Conservation (phyloP, 2,888 invertebrate species). For the Pandemis cinnamomeana region DNA sequence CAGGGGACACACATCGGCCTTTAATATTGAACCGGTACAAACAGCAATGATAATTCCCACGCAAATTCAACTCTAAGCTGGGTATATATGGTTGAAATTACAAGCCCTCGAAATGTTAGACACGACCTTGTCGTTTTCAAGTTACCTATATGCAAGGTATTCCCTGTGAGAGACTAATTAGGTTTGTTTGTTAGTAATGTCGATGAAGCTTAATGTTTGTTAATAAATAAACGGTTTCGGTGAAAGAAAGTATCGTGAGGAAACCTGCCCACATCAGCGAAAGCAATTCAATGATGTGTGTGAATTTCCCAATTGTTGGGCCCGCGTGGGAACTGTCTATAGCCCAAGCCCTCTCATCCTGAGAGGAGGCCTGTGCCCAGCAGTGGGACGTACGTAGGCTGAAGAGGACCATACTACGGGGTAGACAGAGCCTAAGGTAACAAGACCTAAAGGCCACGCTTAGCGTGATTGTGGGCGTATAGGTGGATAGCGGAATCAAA, state of each 20-base stretch:
- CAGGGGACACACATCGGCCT: not conserved
- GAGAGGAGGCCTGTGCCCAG: too few species aligned
- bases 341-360: too few species aligned
- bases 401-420: too few species aligned
- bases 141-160: not conserved
- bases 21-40: not conserved
- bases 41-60: not conserved
- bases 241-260: not conserved
- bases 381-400: too few species aligned
- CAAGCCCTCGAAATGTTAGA: not conserved
- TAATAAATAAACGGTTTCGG: not conserved
- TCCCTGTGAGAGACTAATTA: not conserved
- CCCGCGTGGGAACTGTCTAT: too few species aligned
- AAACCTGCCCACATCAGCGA: too few species aligned
- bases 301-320: too few species aligned
- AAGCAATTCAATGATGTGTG: too few species aligned
- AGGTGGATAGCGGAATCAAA: too few species aligned
- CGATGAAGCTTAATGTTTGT: not conserved
- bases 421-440: too few species aligned
- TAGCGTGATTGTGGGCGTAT: too few species aligned
- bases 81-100: not conserved
- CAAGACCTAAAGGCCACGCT: too few species aligned
- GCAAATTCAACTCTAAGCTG: not conserved
- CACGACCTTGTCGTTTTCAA: not conserved
- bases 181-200: conserved; percentile 6